Percentiles rank a stretch among this genome's conserved stretches.
phyloP scores from a whole-genome alignment of 2,113 vertebrate species.

The Rana temporaria region DNA sequence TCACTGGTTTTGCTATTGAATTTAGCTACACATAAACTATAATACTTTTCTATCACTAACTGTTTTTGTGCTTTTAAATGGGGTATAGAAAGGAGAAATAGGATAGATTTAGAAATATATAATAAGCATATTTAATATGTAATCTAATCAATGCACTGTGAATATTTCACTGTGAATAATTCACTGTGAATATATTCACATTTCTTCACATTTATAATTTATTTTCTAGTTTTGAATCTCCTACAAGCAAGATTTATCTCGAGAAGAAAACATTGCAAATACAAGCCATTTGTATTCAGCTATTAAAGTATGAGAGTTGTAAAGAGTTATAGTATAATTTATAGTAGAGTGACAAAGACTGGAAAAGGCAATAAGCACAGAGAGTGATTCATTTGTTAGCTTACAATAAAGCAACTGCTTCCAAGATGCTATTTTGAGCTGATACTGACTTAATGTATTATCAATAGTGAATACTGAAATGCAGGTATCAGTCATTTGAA shows the following conservation, averaged over 20 bases:
- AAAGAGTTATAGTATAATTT: conserved; percentile 67
- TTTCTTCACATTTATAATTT: conserved; percentile 32
- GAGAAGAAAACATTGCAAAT: conserved; percentile 50
- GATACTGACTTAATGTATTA: conserved; percentile 64
- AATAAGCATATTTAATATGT: conserved; percentile 7
- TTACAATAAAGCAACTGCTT: conserved; percentile 63
- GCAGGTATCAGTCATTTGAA: conserved; percentile 62
- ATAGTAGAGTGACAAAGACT: conserved; percentile 60
- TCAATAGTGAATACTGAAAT: conserved; percentile 60
- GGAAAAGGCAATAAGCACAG: conserved; percentile 65
- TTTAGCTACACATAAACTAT: neutral
- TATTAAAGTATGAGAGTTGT: conserved; percentile 64
- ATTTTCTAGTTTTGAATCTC: conserved; percentile 52
- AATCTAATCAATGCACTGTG: conserved; percentile 29
- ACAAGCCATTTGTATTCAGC: conserved; percentile 60
- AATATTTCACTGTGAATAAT: conserved; percentile 24
- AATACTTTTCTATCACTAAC: neutral
- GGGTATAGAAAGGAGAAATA: neutral
- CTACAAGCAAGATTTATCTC: conserved; percentile 56
- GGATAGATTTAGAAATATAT: conserved; percentile 1
- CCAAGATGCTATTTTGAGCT: conserved; percentile 56
- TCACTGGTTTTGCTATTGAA: too few species aligned
- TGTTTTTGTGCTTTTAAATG: neutral
- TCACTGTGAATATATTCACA: conserved; percentile 41
- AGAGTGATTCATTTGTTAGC: conserved; percentile 65